Evolutionary conservation across 2,113 vertebrate species (phyloP).

Genomic region (Rhodinocichla rosea): DNA sequence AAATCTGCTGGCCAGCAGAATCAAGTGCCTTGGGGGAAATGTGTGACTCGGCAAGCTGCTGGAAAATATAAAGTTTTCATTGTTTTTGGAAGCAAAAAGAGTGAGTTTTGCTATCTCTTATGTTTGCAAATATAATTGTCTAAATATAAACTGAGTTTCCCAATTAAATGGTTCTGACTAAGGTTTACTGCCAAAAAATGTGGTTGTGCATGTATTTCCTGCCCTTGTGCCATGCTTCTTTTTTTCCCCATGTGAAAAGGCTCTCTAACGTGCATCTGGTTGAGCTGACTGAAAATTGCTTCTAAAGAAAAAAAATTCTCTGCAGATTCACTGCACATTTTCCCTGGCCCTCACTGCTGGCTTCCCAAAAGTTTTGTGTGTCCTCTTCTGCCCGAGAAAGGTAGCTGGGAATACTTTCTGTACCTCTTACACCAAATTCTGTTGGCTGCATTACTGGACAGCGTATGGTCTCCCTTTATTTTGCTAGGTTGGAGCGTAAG

Average conservation of each 20-base stretch:
- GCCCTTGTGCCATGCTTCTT: not conserved
- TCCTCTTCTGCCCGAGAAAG: not conserved
- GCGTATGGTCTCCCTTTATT: not conserved
- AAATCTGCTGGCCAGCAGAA: not conserved
- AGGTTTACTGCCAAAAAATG: not conserved
- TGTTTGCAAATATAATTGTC: not conserved
- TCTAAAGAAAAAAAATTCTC: not conserved
- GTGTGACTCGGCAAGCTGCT: not conserved
- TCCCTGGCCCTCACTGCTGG: not conserved
- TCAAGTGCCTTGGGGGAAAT: not conserved
- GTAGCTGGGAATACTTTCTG: not conserved
- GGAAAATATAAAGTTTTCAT: not conserved
- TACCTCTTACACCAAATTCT: not conserved
- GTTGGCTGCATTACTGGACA: not conserved
- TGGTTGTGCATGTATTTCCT: not conserved
- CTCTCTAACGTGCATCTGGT: not conserved
- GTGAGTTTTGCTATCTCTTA: not conserved
- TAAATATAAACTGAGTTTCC: not conserved
- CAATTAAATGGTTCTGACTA: not conserved
- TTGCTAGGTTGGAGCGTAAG: not conserved
- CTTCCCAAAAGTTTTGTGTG: not conserved
- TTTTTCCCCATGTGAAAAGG: not conserved
- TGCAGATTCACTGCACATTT: not conserved
- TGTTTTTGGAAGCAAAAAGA: not conserved
- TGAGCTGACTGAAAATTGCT: not conserved